Evolutionary conservation across 2,888 invertebrate genomes (phyloP).

Genomic region (Mystacides longicornis): DNA sequence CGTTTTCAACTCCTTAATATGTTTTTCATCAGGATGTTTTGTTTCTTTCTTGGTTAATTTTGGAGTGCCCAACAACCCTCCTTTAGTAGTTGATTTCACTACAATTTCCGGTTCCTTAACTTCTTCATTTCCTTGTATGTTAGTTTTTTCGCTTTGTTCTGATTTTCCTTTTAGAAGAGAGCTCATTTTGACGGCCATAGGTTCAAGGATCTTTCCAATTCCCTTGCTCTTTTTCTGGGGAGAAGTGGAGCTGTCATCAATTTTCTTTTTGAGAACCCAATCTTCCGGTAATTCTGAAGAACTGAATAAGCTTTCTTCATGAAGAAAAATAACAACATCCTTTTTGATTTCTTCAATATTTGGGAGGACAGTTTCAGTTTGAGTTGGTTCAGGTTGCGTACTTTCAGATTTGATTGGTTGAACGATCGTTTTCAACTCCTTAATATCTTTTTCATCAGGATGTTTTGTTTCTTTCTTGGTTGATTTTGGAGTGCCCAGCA

Average conservation of each 20-base stretch:
- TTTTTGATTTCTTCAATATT: neutral
- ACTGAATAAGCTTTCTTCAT: neutral
- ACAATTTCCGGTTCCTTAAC: neutral
- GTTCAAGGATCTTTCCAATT: neutral
- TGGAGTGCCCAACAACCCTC: neutral
- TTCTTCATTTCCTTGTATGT: neutral
- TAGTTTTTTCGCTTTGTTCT: neutral
- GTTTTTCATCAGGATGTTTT: neutral
- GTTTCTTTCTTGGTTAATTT: neutral
- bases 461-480: too few relatives aligned
- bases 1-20: neutral
- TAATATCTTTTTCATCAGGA: too few relatives aligned
- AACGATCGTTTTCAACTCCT: too few relatives aligned
- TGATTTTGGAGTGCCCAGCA: too few relatives aligned
- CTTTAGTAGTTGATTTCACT: too few relatives aligned
- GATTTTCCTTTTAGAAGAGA: neutral
- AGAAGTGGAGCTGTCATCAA: neutral
- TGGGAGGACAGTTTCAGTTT: neutral
- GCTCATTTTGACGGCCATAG: neutral
- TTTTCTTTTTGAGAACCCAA: neutral
- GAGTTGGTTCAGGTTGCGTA: neutral
- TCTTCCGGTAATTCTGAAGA: neutral
- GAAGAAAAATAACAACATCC: neutral
- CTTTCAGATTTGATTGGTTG: too few relatives aligned
- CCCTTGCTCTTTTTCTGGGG: neutral